Evolutionary conservation across 2,797 vertebrate genomes (phyloP), one percentile per base, ranked within the genome.

Genomic region (Myiotriccus ornatus): DNA sequence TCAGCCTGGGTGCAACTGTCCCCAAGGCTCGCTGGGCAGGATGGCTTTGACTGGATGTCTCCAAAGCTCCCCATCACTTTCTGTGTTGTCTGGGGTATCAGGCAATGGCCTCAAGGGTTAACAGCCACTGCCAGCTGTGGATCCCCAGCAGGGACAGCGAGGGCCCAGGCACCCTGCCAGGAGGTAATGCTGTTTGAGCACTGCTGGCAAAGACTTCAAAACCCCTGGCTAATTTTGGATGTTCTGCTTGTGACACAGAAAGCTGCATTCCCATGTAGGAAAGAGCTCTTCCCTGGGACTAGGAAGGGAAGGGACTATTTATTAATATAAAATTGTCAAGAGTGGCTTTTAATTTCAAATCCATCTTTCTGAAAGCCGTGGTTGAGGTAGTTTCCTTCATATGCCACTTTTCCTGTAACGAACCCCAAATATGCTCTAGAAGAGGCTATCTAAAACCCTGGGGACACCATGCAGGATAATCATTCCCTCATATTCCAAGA

Each of bases 191-290:
- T 84, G 49, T 43, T 87, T 75, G 84, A 93, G 55, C 57, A 24
- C 82, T 84, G 64, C 76, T 96, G 96, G 90, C 93, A 92, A 78
- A 92, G 52, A 50, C 89, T 95, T 95, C 89, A 95, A 94, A 93
- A 62, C 78, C 76, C 73, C 92, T 27, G 0, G 92, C 93, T 95
- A 93, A 93, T 95, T 93, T 94, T 12, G 0, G 89, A 71, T 91
- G 76, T 91, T 89, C 89, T 63, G 65, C 79, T 60, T 87, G 82
- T 80, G 73, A 65, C 78, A 84, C 0, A 2, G 77, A 88, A 63
- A 56, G 30, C 25, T 88, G 52, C 70, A 56, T 95, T 96, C 91
- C 76, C 44, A 13, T 65, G 46, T 73, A 83, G 73, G 55, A 86
- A 82, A 87, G 37, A 95, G 53, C 7, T 83, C 68, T 75, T 91